Base-by-base conservation (phyloP, 2,113 vertebrate genomes). In the Spermophilus dauricus region DNA sequence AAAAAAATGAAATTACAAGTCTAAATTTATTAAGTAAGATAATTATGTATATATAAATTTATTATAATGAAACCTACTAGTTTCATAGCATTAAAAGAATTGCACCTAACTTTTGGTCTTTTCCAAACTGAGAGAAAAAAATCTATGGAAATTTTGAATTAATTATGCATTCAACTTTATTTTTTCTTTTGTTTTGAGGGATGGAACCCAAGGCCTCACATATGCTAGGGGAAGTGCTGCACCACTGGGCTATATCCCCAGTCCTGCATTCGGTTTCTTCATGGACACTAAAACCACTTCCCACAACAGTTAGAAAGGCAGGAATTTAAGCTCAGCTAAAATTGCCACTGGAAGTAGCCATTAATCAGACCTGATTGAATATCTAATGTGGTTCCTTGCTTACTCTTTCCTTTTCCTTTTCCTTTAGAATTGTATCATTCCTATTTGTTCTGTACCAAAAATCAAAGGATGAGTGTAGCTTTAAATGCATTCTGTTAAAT, bases 271-370 rank as follows among this genome's bases (percentile, higher is more conserved):
- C 45, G 30, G 2, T 48, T 70, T 75, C 39, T 48, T 61, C 97
- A 83, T 30, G 84, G 95, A 75, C 95, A 91, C 89, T 53, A 88
- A 90, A 53, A 95, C 80, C 73, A 67, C 13, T 39, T 8, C 86
- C 95, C 80, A 72, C 56, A 45, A 86, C 26, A 76, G 32, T 8
- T 28, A 26, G 45, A 69, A 17, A 69, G 69, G 92, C 80, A 97
- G 95, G 61, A 94, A 77, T 39, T 22, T 58, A 67, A 78, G 97
- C 89, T 69, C 94, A 85, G 97, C 96, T 98, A 94, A 97, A 97
- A 91, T 84, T 65, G 69, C 97, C 92, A 45, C 39, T 89, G 91
- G 92, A 82, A 93, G 91, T 48, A 87, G 95, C 85, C 94, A 93
- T 97, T 94, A 96, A 97, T 98, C 0, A 20, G 73, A 90, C 94